These are phyloP conservation scores for Diabrotica virgifera DNA, from an alignment of 1,140 invertebrate genomes.

Conservation along the genomic window DNA sequence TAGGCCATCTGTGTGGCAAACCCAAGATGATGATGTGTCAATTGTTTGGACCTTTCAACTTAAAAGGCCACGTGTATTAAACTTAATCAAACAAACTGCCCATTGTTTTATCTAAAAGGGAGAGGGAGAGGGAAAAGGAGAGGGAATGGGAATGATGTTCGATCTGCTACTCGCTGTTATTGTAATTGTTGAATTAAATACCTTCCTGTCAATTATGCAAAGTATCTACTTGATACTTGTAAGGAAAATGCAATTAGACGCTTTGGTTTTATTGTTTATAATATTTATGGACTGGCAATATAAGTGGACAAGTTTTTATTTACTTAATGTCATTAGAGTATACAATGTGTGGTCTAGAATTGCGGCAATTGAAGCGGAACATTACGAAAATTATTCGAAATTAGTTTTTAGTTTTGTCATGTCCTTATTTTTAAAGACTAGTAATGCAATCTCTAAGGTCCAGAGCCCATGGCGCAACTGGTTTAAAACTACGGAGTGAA, in stretches of 20 bases:
- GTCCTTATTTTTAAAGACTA: too few relatives aligned
- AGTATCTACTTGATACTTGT: neutral
- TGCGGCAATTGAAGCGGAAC: too few relatives aligned
- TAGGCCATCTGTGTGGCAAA: conserved; percentile 14
- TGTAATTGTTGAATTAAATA: neutral
- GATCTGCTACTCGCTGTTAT: neutral
- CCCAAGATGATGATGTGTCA: neutral
- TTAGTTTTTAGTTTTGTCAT: too few relatives aligned
- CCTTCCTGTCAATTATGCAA: neutral
- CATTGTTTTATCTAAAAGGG: neutral
- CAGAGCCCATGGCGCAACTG: too few relatives aligned
- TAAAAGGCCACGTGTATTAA: neutral
- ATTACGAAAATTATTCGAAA: too few relatives aligned
- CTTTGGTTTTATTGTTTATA: neutral
- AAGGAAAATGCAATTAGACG: neutral
- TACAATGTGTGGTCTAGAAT: too few relatives aligned
- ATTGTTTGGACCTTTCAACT: neutral
- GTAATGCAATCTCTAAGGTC: too few relatives aligned
- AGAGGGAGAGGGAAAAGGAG: too few relatives aligned
- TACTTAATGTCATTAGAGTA: too few relatives aligned
- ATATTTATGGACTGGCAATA: too few relatives aligned
- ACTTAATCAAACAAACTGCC: neutral
- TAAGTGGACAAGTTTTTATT: too few relatives aligned
- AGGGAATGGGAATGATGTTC: neutral
- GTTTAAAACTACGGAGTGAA: too few relatives aligned